phyloP scores from a whole-genome alignment of 2,113 vertebrate species.

The Cricetomys ansorgei region DNA sequence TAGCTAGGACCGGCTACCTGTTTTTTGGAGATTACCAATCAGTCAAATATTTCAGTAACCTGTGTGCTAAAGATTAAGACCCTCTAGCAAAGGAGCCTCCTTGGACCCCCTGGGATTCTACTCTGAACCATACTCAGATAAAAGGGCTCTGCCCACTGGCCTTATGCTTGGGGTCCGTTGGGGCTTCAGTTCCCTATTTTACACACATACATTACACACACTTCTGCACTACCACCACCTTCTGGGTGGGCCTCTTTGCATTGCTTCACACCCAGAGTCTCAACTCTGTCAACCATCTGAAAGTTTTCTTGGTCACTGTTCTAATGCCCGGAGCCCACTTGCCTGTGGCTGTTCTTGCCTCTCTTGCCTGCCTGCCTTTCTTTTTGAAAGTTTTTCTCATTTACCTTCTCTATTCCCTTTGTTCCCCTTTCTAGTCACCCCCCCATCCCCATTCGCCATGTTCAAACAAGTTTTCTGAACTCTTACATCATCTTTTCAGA shows the following conservation, averaged over 20 bases:
- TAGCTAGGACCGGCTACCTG: neutral
- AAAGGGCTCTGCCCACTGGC: neutral
- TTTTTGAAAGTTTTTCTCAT: slow-evolving; percentile 37
- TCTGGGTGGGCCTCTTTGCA: neutral
- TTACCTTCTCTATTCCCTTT: neutral
- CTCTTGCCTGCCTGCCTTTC: neutral
- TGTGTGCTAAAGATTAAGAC: neutral
- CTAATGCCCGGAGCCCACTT: neutral
- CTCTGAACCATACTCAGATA: neutral
- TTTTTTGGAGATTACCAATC: slow-evolving; percentile 26
- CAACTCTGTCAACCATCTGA: neutral
- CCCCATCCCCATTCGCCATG: neutral
- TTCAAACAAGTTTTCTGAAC: slow-evolving; percentile 58
- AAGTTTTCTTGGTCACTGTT: neutral
- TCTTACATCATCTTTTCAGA: slow-evolving; percentile 47
- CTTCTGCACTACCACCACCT: neutral
- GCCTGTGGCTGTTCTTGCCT: neutral
- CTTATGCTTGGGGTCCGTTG: neutral
- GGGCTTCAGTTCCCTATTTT: neutral
- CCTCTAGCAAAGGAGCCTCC: neutral
- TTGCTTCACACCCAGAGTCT: neutral
- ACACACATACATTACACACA: too few species aligned
- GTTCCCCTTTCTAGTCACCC: neutral
- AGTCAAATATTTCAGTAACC: neutral
- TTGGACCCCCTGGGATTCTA: neutral